Evolutionary conservation across 2,113 vertebrate genomes (phyloP), one percentile per base, ranked within the genome.

Genomic region (Hymenochirus boettgeri): DNA sequence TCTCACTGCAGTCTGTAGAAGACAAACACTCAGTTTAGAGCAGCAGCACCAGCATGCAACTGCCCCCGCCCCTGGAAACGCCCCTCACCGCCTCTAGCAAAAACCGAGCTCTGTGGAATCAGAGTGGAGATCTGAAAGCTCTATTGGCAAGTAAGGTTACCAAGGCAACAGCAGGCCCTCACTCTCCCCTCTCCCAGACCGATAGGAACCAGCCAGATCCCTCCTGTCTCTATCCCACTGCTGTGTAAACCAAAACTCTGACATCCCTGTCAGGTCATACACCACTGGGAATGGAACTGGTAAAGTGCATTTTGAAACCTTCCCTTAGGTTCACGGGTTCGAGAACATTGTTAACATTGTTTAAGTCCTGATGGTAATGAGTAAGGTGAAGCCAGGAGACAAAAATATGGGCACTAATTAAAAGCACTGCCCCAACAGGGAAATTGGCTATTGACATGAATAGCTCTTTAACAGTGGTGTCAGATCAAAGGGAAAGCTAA

Each of bases 171-270:
- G 19, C 48, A 33, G 35, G 23, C n/a, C 37, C n/a, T 17, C n/a
- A n/a, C n/a, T n/a, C n/a, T n/a, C n/a, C 33, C 25, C 52, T n/a
- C 47, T 19, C 17, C n/a, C 24, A 2, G 31, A 39, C 35, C 22
- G 51, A 18, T 29, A 58, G 47, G 58, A 65, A 23, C 12, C 55
- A 27, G 55, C 64, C 56, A 42, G 64, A 51, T 35, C 23, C 21
- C 62, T 55, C 25, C n/a, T n/a, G n/a, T n/a, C n/a, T n/a, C n/a
- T 21, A 64, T 55, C 39, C 19, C 53, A 47, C 39, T 15, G 55
- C 63, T 58, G 55, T 58, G 64, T 37, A 54, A 59, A 66, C 24
- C 27, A 37, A 42, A 15, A 37, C 53, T 17, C 63, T 47, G 54
- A 26, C 42, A n/a, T n/a, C n/a, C n/a, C n/a, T n/a, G n/a, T n/a